Evolutionary conservation across 2,797 vertebrate species (phyloP), one percentile per base, ranked within the genome.

Genomic region (Tokudaia muenninki): DNA sequence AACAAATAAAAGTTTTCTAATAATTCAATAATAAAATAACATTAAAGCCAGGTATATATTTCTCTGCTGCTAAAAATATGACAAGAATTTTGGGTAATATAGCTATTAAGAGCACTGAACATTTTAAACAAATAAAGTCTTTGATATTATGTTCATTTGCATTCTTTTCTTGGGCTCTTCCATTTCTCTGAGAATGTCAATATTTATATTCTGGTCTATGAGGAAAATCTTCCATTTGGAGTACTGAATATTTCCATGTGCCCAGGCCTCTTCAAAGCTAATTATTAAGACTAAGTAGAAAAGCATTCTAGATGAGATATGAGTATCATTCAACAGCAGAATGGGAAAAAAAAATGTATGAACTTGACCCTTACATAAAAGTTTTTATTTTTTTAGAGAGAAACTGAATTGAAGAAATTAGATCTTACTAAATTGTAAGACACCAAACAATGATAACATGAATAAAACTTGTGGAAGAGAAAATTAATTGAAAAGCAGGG

Each of bases 371-470:
- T 21, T 26, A 22, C 12, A 6, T 57, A 31, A 79, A 86, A 77
- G 70, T 72, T 84, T 92, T 80, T 87, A 50, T 87, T 87, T 79
- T 78, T 77, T 91, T 94, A 87, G 81, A 29, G 86, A 92, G 31
- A 90, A 91, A 88, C 6, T 29, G 37, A 82, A 31, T 75, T 84
- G 31, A 91, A 74, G 61, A 90, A n/a, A 70, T 75, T 79, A 75
- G 50, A 86, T 67, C 17, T 93, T 24, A 63, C 14, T 37, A 87
- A 59, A 63, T 87, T 95, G 82, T 86, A 57, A 89, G 75, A 74
- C 5, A 87, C 19, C 67, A 55, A 91, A 90, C 92, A 21, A 61
- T 52, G 52, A 89, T 44, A 81, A 9, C 77, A 10, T 74, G 67
- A 87, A 87, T 1, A 75, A 84, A 96, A 96, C 84, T 47, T 80